Evolutionary conservation across 2,113 vertebrate species (phyloP).

Genomic region (Mustela lutreola): DNA sequence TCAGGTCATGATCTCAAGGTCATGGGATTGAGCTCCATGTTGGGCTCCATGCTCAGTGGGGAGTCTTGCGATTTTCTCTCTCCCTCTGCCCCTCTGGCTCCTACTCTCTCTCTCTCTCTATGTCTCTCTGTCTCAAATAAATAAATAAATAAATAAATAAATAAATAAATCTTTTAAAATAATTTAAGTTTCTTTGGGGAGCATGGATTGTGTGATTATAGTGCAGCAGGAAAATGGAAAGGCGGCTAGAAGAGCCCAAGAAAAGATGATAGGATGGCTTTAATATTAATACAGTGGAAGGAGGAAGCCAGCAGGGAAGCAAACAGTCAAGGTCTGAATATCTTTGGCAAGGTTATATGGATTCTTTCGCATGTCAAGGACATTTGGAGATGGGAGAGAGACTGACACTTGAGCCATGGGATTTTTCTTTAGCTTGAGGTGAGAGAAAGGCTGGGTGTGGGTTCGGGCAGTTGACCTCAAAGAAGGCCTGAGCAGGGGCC

Average conservation of each 20-base stretch:
- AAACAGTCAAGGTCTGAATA: no score
- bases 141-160: no score
- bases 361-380: background rate
- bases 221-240: background rate
- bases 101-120: no score
- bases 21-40: background rate
- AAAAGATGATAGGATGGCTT: background rate
- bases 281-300: background rate
- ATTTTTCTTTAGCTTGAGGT: background rate
- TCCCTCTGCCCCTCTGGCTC: no score
- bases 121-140: no score
- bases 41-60: background rate
- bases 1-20: background rate
- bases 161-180: no score
- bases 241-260: background rate
- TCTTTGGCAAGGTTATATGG: no score
- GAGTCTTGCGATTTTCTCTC: background rate
- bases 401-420: background rate
- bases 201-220: background rate
- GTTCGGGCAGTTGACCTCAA: background rate
- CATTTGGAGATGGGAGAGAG: background rate
- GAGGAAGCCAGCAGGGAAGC: background rate
- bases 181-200: background rate
- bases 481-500: background rate
- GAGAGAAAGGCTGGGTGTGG: background rate